Base-by-base conservation (phyloP, 2,113 vertebrate species). In the Peromyscus maniculatus region DNA sequence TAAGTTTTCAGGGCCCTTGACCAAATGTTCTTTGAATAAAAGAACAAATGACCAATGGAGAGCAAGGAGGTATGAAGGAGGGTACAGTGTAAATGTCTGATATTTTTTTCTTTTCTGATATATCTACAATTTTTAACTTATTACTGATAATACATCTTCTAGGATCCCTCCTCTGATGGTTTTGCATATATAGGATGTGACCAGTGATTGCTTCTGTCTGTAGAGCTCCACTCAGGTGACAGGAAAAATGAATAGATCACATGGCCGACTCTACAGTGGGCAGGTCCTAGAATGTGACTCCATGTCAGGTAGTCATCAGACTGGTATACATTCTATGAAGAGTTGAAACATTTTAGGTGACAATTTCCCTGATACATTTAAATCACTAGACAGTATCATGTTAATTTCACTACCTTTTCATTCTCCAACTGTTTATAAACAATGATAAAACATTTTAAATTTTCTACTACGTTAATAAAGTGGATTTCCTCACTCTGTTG, bases 151-250 rank as follows among this genome's bases (percentile, higher is more conserved):
- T 52, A 55, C 64, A 59, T 89, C 28, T 43, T 89, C 10, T 89
- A 10, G 0, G 16, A 46, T 28, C 0, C 0, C 3, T 43, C 16
- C 16, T 43, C 36, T 43, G 26, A 64, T 10, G 6, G 2, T 15
- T 62, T 79, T 69, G n/a, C 21, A 12, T 19, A 0, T 22, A 28
- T 31, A 62, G 80, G 5, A n/a, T 2, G 16, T 0, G 7, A 2
- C 0, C 0, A 10, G 21, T 31, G 13, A 15, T 16, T 86, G 19
- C 55, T 2, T 21, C 26, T 72, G 19, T 24, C 19, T 43, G 7
- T 43, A 19, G 24, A 66, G 28, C 28, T 49, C 7, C 26, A 33
- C 78, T 1, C 6, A 52, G 33, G 36, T 66, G 15, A 59, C 55
- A 59, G 26, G 26, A 46, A 66, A 62, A 9, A 3, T 66, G 59